Evolutionary conservation across 1,140 invertebrate genomes (phyloP).

Genomic region (Maniola jurtina): DNA sequence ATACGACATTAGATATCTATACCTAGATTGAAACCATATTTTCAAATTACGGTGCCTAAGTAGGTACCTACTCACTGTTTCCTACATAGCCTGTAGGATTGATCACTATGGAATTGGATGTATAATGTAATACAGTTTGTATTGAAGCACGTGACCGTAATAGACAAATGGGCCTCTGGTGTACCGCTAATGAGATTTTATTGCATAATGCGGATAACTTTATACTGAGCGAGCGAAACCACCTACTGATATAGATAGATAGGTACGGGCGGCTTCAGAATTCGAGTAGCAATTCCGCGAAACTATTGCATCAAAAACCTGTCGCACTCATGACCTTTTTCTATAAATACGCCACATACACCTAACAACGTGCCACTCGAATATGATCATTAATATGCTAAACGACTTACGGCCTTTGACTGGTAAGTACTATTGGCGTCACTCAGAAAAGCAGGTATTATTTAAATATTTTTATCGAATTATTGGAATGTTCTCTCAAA

Average conservation of each 20-base stretch:
- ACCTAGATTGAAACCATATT: constrained; percentile 19
- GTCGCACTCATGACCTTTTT: too few relatives aligned
- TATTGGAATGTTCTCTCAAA: too few relatives aligned
- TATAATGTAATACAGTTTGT: constrained; percentile 27
- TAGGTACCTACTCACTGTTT: background rate
- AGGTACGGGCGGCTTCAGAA: too few relatives aligned
- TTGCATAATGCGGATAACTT: constrained; percentile 11
- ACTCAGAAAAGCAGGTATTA: too few relatives aligned
- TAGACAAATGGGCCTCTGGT: constrained; percentile 51
- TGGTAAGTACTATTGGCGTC: too few relatives aligned
- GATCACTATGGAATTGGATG: constrained; percentile 21
- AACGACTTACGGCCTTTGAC: too few relatives aligned
- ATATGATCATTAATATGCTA: too few relatives aligned
- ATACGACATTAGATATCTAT: constrained; percentile 6
- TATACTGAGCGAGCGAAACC: background rate
- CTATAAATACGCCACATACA: too few relatives aligned
- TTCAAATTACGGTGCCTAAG: constrained; percentile 16
- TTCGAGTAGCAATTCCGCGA: too few relatives aligned
- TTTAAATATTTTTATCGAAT: too few relatives aligned
- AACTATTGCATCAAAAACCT: too few relatives aligned
- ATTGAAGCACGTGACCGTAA: constrained; percentile 49
- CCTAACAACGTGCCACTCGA: too few relatives aligned
- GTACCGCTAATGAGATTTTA: constrained; percentile 52
- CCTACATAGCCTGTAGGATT: constrained; percentile 12
- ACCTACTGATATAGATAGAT: background rate